phyloP scores from a whole-genome alignment of 2,888 invertebrate genomes.

The Drosophila quinaria region DNA sequence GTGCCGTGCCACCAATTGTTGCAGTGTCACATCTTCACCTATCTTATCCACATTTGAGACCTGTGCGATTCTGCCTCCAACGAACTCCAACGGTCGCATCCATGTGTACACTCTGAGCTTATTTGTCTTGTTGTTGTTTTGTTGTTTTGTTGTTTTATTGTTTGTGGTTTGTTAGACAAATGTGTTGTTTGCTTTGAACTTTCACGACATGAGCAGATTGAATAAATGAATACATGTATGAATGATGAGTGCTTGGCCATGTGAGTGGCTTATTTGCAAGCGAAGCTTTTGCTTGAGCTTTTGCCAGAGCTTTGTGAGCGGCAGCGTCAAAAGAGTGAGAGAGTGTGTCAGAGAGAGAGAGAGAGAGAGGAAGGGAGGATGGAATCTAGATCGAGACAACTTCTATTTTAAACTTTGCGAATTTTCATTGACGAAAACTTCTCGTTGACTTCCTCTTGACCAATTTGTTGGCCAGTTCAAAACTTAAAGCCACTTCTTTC shows the following conservation, averaged over 20 bases:
- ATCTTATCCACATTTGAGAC: conserved; percentile 27
- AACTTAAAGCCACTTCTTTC: conserved; percentile 40
- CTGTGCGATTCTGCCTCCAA: conserved; percentile 20
- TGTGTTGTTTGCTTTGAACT: conserved; percentile 67
- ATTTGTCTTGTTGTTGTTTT: conserved; percentile 26
- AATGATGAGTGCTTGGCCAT: conserved; percentile 26
- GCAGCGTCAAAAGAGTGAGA: background rate
- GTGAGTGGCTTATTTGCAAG: conserved; percentile 33
- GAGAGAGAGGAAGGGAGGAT: background rate
- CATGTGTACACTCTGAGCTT: conserved; percentile 8
- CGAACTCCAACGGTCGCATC: conserved; percentile 15
- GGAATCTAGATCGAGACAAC: background rate
- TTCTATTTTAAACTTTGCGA: background rate
- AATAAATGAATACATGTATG: conserved; percentile 39
- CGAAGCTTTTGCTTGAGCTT: conserved; percentile 15
- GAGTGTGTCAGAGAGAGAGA: background rate
- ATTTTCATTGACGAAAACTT: conserved; percentile 29
- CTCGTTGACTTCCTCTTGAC: conserved; percentile 32
- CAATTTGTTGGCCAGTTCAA: conserved; percentile 15
- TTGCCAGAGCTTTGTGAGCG: conserved; percentile 19
- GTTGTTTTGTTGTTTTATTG: conserved; percentile 10
- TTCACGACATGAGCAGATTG: conserved; percentile 49
- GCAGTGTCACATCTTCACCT: conserved; percentile 23
- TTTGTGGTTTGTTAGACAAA: conserved; percentile 45
- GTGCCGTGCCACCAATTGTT: conserved; percentile 18